Base-by-base conservation (phyloP, 2,888 invertebrate genomes). In the Pseudoips prasinana region DNA sequence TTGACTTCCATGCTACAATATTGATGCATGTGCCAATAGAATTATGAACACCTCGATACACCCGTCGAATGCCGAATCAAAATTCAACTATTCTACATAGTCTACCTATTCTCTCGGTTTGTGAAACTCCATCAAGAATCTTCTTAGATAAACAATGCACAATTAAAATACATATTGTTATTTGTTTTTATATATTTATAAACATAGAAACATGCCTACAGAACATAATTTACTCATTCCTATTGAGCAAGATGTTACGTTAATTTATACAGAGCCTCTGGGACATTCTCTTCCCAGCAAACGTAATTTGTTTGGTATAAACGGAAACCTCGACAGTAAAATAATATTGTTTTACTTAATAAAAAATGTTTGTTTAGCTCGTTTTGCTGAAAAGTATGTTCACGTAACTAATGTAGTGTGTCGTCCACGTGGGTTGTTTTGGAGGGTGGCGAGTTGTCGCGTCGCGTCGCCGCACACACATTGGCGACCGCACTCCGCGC, bases 331-430 rank as follows among this genome's bases (percentile, higher is more conserved):
- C 40, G 22, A 41, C 50, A 44, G 28, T 45, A 46, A 29, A 41
- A 41, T 46, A 49, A 53, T 49, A 53, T 47, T 36, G 32, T 11
- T 53, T 52, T 55, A 41, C 46, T 56, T 47, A 60, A 59, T 46
- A 55, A 61, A 61, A 39, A 60, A 54, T 48, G 29, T 25, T 42
- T 51, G 52, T 58, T 64, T 60, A 51, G 40, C 29, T 54, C 31
- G 39, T 50, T 59, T 5, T 54, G 33, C 43, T 33, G 48, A 58
- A 58, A 61, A 51, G 34, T 56, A 31, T 53, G 35, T 40, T 45
- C 33, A 54, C 39, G 49, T 33, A 52, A 47, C 46, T 60, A 69
- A 68, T 64, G 61, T 66, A 56, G 53, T 62, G 56, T 58, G 40
- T 29, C 25, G 34, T 27, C 34, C 47, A 51, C 53, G 53, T 42